Base-by-base conservation (phyloP, 1,140 invertebrate genomes). In the Hypothenemus hampei region DNA sequence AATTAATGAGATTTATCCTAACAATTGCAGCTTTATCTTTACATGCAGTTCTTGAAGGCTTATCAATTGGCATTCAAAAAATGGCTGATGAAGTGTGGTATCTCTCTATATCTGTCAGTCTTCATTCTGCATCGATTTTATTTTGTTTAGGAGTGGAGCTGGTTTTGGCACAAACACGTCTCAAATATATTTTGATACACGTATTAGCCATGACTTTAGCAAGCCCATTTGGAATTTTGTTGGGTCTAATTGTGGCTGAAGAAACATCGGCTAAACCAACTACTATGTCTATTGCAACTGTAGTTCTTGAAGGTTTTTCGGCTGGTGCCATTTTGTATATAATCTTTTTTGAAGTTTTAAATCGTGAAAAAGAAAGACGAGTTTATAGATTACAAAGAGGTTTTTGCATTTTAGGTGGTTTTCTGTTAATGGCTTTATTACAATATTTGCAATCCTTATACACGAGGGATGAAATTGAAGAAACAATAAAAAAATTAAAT, bases 41-140 rank as follows among this genome's bases (percentile, higher is more conserved):
- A 56, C 88, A 91, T 65, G 83, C 85, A 0, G 77, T 91, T 13
- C 87, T 91, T 65, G 88, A 91, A 73, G 88, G 88, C 0, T 71
- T 91, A 41, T 85, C 89, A 0, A 84, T 91, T 13, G 89, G 89
- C 3, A 69, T 91, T 1, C 86, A 89, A 63, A 73, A 72, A 2
- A 77, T 77, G 2, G 63, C 78, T 1, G 63, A 72, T 1, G 81
- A 81, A 37, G 79, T 87, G 7, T 80, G 82, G 64, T 81, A 84
- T 33, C 69, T 88, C n/a, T 84, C 86, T 29, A 75, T 79, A 0
- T 86, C 86, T 1, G 80, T 89, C 18, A 81, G 83, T 3, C 81
- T 86, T 1, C 87, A 89, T 68, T 89, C 88, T 58, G 74, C 84
- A 18, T 84, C 88, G 1, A 85, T 89, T 46, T 77, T 85, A 0